Conservation (phyloP, 1,140 invertebrate genomes). For the Bombus huntii region DNA sequence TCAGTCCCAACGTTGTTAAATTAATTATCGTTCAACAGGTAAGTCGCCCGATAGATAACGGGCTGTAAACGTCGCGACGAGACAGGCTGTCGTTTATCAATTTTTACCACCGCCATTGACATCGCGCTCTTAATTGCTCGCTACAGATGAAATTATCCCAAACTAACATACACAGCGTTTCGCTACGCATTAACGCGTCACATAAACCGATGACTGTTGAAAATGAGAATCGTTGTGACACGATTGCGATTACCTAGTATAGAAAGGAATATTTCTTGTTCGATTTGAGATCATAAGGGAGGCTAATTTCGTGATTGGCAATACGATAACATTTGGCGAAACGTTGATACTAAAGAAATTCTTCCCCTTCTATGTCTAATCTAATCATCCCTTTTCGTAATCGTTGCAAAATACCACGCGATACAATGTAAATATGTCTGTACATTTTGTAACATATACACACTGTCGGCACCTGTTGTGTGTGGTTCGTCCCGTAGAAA, state of each 20-base stretch:
- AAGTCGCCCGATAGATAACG: slow-evolving; percentile 25
- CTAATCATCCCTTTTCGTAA: not conserved
- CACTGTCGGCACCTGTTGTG: slow-evolving; percentile 47
- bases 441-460: slow-evolving; percentile 57
- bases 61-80: slow-evolving; percentile 41
- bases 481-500: slow-evolving; percentile 57
- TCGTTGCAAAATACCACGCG: not conserved
- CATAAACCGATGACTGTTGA: not conserved
- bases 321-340: not conserved
- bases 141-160: not conserved
- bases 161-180: not conserved
- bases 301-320: too few species aligned
- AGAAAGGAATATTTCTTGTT: not conserved
- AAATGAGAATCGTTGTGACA: not conserved
- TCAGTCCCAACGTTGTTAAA: slow-evolving; percentile 14
- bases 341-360: not conserved
- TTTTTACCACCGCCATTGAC: slow-evolving; percentile 18
- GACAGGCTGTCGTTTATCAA: slow-evolving; percentile 48
- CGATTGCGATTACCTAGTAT: not conserved
- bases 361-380: not conserved
- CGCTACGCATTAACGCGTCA: too few species aligned
- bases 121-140: not conserved
- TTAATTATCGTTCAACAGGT: slow-evolving; percentile 67
- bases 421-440: slow-evolving; percentile 47
- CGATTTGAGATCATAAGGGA: not conserved